Conservation (phyloP, 2,888 invertebrate species). For the Ametastegia equiseti region DNA sequence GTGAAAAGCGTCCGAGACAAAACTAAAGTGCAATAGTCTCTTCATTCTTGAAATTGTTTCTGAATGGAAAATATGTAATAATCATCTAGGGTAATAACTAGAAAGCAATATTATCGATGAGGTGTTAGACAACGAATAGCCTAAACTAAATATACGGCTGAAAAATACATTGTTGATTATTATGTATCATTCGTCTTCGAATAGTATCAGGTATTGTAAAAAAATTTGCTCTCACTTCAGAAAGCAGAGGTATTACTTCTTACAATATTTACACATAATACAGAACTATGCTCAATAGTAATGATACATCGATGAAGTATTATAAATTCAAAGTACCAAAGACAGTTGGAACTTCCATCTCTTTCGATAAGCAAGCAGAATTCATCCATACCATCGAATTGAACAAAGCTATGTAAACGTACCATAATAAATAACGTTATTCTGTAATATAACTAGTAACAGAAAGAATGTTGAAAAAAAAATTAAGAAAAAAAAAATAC, state of each 20-base stretch:
- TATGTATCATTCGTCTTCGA: background rate
- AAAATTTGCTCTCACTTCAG: background rate
- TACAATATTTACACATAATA: constrained; percentile 34
- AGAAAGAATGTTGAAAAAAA: background rate
- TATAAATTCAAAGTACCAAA: background rate
- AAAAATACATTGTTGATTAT: background rate
- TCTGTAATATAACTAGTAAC: background rate
- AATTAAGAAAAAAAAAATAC: background rate
- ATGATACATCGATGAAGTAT: background rate
- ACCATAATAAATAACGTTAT: constrained; percentile 4
- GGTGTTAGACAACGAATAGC: background rate
- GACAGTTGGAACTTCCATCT: constrained; percentile 10
- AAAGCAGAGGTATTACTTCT: background rate
- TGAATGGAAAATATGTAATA: background rate
- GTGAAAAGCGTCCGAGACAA: background rate
- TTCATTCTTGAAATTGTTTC: no score
- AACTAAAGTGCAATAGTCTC: background rate
- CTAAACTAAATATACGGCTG: background rate
- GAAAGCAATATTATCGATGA: background rate
- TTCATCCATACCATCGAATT: background rate
- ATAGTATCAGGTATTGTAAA: background rate
- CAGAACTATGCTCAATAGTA: background rate
- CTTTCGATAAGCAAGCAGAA: constrained; percentile 3
- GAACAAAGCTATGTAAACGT: background rate
- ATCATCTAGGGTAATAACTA: background rate